Percentiles rank a stretch among this genome's conserved stretches.
These are phyloP conservation scores for Lota lota DNA, from an alignment of 2,113 vertebrate species.

Conservation along the genomic window DNA sequence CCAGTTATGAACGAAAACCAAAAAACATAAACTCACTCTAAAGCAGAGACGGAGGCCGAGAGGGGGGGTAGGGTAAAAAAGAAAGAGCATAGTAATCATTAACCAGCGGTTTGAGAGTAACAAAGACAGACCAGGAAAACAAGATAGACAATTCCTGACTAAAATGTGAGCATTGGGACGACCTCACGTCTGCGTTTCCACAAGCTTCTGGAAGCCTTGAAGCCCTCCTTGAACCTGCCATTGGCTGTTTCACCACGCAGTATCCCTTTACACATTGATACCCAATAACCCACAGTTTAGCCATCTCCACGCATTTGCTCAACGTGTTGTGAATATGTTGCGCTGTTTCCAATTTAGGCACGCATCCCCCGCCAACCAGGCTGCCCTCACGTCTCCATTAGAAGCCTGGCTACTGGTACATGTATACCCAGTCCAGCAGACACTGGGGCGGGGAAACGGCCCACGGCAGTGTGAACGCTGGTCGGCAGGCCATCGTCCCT, in stretches of 20 bases:
- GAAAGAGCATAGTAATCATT: neutral
- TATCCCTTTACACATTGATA: constrained; percentile 19
- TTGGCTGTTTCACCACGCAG: constrained; percentile 6
- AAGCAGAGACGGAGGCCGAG: neutral
- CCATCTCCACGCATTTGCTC: constrained; percentile 24
- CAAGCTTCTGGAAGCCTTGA: constrained; percentile 11
- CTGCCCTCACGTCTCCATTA: constrained; percentile 37
- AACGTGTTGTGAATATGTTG: constrained; percentile 28
- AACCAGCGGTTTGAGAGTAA: neutral
- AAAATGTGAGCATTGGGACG: neutral
- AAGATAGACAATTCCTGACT: neutral
- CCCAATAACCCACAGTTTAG: constrained; percentile 24
- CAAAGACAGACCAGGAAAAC: neutral
- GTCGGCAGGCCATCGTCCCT: constrained; percentile 33
- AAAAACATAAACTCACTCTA: neutral
- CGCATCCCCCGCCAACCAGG: constrained; percentile 23
- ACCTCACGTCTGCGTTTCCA: neutral
- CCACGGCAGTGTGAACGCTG: constrained; percentile 30
- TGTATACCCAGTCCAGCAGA: neutral
- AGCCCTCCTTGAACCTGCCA: constrained; percentile 20
- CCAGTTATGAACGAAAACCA: neutral
- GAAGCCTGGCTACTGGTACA: constrained; percentile 28
- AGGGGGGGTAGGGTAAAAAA: neutral
- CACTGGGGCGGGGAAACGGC: constrained; percentile 36
- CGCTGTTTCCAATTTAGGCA: constrained; percentile 37